Conservation (phyloP, 2,797 vertebrate genomes). For the Sebastes ruberrimus region DNA sequence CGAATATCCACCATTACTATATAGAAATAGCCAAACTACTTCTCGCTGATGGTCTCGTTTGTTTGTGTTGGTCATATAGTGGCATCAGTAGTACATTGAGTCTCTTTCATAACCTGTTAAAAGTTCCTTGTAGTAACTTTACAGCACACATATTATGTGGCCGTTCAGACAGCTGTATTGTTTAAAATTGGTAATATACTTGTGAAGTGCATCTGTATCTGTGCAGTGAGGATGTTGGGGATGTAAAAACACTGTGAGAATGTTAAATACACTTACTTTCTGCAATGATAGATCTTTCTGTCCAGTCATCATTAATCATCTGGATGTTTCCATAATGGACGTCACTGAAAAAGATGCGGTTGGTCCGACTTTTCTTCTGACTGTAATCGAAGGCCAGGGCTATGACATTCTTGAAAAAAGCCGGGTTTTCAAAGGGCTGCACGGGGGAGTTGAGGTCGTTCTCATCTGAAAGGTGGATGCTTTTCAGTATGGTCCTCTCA, state of each 20-base stretch:
- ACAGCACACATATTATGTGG: background rate
- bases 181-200: background rate
- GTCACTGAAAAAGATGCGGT: slow-evolving; percentile 98
- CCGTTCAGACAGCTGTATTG: background rate
- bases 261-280: slow-evolving; percentile 89
- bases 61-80: too few relatives aligned
- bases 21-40: too few relatives aligned
- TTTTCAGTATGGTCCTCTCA: slow-evolving; percentile 95
- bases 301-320: slow-evolving; percentile 96
- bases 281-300: slow-evolving; percentile 87
- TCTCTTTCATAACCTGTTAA: too few relatives aligned
- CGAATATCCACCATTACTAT: too few relatives aligned
- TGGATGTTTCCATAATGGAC: slow-evolving; percentile 98
- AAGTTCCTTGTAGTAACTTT: background rate
- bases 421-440: slow-evolving; percentile 92
- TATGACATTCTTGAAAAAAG: slow-evolving; percentile 94
- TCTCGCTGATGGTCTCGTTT: too few relatives aligned
- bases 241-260: background rate
- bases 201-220: background rate
- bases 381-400: slow-evolving; percentile 94
- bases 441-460: slow-evolving; percentile 95
- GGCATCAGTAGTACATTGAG: too few relatives aligned
- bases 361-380: slow-evolving; percentile 86
- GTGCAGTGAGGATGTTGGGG: background rate
- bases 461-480: slow-evolving; percentile 97